Conservation (phyloP, 2,113 vertebrate genomes). For the Ardeotis arabs region DNA sequence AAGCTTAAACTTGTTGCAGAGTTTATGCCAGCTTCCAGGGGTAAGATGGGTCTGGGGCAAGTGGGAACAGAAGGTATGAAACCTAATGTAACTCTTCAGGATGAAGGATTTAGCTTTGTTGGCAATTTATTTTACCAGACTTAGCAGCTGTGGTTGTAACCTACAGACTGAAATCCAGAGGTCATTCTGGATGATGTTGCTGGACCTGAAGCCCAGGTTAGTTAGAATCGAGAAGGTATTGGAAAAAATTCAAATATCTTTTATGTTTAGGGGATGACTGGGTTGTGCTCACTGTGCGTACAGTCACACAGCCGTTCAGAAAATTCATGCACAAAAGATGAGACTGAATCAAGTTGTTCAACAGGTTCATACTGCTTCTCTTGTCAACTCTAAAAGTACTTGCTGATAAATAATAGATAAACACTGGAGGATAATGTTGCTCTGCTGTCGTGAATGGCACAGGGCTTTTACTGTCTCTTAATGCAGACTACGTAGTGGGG, state of each 20-base stretch:
- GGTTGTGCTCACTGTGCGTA: rapidly evolving
- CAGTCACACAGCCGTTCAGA: neutral
- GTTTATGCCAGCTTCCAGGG: rapidly evolving
- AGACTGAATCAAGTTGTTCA: neutral
- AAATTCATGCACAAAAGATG: neutral
- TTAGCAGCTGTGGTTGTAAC: neutral
- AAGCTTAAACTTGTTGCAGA: neutral
- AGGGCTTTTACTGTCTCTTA: neutral
- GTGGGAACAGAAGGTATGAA: rapidly evolving
- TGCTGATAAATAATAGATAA: constrained; percentile 53
- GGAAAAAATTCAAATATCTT: neutral
- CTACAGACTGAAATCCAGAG: neutral
- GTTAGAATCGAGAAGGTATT: neutral
- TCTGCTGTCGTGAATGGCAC: neutral
- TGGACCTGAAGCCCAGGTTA: neutral
- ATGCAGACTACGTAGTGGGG: neutral
- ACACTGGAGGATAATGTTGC: constrained; percentile 13
- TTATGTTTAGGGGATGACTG: neutral
- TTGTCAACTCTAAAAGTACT: neutral
- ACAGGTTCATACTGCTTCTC: neutral
- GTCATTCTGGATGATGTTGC: neutral
- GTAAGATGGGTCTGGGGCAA: neutral
- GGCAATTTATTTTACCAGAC: rapidly evolving
- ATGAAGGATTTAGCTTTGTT: neutral
- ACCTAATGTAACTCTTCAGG: neutral